Conservation (phyloP, 2,888 invertebrate genomes). For the Petrolisthes manimaculis region DNA sequence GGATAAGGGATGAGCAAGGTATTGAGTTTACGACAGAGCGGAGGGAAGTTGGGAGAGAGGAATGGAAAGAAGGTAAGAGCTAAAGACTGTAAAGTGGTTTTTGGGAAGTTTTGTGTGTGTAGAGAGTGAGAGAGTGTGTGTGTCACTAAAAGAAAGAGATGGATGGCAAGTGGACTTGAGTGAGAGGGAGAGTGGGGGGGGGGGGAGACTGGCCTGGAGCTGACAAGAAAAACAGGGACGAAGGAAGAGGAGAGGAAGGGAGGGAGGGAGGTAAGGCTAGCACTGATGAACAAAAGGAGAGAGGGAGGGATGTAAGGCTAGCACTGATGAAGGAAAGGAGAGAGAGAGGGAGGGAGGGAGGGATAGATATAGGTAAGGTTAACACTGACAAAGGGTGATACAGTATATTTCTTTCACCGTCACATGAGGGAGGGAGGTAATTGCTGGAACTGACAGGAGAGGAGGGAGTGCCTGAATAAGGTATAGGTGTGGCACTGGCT, state of each 20-base stretch:
- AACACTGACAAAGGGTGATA: too few relatives aligned
- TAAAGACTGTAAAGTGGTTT: not conserved
- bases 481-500: not conserved
- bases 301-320: not conserved
- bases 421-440: not conserved
- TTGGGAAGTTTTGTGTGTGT: not conserved
- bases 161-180: not conserved
- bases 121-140: not conserved
- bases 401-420: not conserved
- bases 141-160: not conserved
- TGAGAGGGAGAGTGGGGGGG: not conserved
- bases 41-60: slow-evolving; percentile 72
- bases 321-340: not conserved
- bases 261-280: not conserved
- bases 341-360: not conserved
- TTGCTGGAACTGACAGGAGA: not conserved
- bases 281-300: not conserved
- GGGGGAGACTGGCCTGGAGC: not conserved
- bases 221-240: not conserved
- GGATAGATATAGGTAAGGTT: not conserved
- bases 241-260: not conserved
- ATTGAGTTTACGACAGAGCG: slow-evolving; percentile 89
- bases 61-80: not conserved
- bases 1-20: slow-evolving; percentile 81
- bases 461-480: not conserved